Evolutionary conservation across 2,888 invertebrate species (phyloP).

Genomic region (Pyrrhia umbra): DNA sequence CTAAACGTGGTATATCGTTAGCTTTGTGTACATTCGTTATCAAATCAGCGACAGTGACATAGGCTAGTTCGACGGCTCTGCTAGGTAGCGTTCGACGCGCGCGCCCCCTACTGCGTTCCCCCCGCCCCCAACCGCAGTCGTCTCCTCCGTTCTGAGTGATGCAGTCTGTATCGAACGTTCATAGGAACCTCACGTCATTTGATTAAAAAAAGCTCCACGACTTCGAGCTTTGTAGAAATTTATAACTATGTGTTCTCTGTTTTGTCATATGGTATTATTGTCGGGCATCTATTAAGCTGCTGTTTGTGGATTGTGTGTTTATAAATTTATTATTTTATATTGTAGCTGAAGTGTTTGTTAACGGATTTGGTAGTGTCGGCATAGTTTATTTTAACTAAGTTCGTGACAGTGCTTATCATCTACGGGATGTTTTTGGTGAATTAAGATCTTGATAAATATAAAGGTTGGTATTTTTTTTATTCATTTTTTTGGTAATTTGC

Average conservation of each 20-base stretch:
- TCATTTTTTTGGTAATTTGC: no score
- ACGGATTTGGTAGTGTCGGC: slow-evolving; percentile 79
- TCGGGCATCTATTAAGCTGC: slow-evolving; percentile 62
- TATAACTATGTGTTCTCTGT: slow-evolving; percentile 77
- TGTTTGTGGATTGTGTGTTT: slow-evolving; percentile 72
- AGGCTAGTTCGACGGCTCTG: slow-evolving; percentile 82
- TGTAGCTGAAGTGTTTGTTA: slow-evolving; percentile 70
- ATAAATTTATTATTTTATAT: slow-evolving; percentile 52
- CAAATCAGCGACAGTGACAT: slow-evolving; percentile 84
- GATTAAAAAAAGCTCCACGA: slow-evolving; percentile 77
- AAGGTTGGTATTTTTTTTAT: slow-evolving; percentile 70
- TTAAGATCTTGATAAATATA: slow-evolving; percentile 76
- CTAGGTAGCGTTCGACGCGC: slow-evolving; percentile 73
- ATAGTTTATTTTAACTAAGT: slow-evolving; percentile 80
- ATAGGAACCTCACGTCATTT: slow-evolving; percentile 67
- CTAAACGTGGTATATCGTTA: slow-evolving; percentile 69
- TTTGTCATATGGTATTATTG: slow-evolving; percentile 66
- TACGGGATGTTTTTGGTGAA: slow-evolving; percentile 79
- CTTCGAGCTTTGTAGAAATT: slow-evolving; percentile 85
- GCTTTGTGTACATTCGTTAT: slow-evolving; percentile 87
- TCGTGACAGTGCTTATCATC: slow-evolving; percentile 80
- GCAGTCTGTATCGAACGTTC: slow-evolving; percentile 82
- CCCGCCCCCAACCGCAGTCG: slow-evolving; percentile 67
- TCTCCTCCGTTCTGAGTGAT: slow-evolving; percentile 67
- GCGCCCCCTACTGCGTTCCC: slow-evolving; percentile 80